phyloP scores from a whole-genome alignment of 2,888 invertebrate species.

The Lagria hirta region DNA sequence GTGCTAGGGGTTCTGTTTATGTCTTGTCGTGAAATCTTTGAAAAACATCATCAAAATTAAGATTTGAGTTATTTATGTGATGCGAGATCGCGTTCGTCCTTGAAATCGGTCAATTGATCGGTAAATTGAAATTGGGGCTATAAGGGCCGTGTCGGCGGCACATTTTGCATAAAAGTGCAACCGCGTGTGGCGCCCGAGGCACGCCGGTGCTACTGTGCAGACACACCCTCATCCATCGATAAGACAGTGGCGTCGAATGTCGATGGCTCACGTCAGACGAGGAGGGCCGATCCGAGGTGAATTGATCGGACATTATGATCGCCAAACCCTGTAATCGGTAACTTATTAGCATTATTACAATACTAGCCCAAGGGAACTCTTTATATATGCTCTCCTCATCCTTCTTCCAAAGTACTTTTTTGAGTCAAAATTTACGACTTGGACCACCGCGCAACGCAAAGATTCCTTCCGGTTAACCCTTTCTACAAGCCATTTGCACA shows the following conservation, averaged over 20 bases:
- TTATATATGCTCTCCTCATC: conserved; percentile 29
- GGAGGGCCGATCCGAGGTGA: conserved; percentile 38
- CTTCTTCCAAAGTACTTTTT: too few species aligned
- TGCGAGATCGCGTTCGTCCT: too few species aligned
- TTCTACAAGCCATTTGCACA: too few species aligned
- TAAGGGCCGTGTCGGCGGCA: conserved; percentile 24
- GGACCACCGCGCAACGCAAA: too few species aligned
- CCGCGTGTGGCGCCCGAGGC: conserved; percentile 44
- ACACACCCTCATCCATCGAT: conserved; percentile 45
- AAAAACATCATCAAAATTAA: too few species aligned
- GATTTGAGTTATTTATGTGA: too few species aligned
- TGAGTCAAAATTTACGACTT: too few species aligned
- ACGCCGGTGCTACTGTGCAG: conserved; percentile 48
- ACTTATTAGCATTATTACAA: conserved; percentile 49
- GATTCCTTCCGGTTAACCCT: too few species aligned
- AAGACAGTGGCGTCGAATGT: conserved; percentile 34
- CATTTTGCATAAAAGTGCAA: conserved; percentile 46
- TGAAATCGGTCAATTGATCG: too few species aligned
- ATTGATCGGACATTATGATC: conserved; percentile 45
- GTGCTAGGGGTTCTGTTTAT: too few species aligned
- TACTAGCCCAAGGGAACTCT: conserved; percentile 35
- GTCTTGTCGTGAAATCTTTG: too few species aligned
- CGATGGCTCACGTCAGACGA: conserved; percentile 30
- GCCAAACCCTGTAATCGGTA: conserved; percentile 46
- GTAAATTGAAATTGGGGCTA: too few species aligned